A percentile compares a stretch with the other conserved stretches of the same genome.
Conservation (phyloP, 2,113 vertebrate genomes). For the Corydoras maculifer region DNA sequence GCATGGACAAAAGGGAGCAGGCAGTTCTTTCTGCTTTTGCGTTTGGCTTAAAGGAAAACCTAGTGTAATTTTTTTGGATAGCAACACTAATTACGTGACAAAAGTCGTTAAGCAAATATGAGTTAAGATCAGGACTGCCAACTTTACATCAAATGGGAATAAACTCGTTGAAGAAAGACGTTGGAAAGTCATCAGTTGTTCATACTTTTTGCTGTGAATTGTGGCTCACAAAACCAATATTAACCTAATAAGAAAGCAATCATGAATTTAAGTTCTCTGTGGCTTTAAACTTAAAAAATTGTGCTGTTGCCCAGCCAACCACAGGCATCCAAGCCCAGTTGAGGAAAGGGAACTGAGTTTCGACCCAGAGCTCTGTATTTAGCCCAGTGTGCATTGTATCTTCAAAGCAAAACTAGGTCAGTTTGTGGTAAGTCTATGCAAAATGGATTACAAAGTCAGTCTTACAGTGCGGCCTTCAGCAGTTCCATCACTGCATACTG, state of each 20-base stretch:
- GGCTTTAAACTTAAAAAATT: neutral
- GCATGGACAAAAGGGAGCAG: too few species aligned
- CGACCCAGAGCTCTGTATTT: neutral
- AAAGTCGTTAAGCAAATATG: too few species aligned
- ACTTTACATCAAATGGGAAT: neutral
- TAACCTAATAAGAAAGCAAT: neutral
- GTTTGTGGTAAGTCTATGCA: conserved; percentile 11
- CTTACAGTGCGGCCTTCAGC: conserved; percentile 13
- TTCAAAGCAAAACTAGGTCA: conserved; percentile 37
- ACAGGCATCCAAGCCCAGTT: neutral
- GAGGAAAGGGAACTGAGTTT: neutral
- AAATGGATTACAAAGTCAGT: conserved; percentile 24
- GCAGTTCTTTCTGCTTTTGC: too few species aligned
- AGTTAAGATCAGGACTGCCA: too few species aligned
- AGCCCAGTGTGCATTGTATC: neutral
- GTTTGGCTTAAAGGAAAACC: too few species aligned
- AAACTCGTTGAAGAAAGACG: neutral
- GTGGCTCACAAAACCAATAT: neutral
- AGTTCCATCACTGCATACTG: conserved; percentile 8
- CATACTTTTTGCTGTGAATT: neutral
- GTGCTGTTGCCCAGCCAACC: neutral
- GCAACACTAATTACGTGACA: too few species aligned
- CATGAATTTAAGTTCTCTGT: neutral
- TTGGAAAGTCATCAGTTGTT: neutral
- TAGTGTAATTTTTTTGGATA: too few species aligned